phyloP scores from a whole-genome alignment of 1,140 invertebrate species.

The Brachionus rotundiformis region DNA sequence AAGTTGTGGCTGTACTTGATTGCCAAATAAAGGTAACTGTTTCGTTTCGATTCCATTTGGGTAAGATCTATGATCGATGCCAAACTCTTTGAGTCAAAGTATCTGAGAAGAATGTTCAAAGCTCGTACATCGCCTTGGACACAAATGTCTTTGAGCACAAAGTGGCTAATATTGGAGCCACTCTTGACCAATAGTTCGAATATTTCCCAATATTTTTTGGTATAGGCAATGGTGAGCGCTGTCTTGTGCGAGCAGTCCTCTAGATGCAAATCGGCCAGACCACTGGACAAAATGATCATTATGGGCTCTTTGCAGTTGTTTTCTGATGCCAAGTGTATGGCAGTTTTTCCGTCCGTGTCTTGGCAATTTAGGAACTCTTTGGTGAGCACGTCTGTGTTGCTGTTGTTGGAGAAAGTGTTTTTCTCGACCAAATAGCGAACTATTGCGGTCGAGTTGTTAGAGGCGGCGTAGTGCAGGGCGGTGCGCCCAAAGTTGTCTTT shows the following conservation, averaged over 20 bases:
- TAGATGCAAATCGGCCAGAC: slow-evolving; percentile 20
- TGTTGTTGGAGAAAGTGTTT: slow-evolving; percentile 24
- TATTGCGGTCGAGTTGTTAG: slow-evolving; percentile 28
- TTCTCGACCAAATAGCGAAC: slow-evolving; percentile 46
- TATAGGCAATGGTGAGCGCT: neutral
- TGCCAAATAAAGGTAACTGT: slow-evolving; percentile 28
- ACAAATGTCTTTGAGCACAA: slow-evolving; percentile 39
- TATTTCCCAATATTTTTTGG: slow-evolving; percentile 31
- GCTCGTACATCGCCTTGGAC: slow-evolving; percentile 1
- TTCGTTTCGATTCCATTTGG: neutral
- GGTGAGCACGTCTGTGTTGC: neutral
- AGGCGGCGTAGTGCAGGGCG: slow-evolving; percentile 25
- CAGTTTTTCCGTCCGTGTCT: slow-evolving; percentile 14
- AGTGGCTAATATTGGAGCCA: slow-evolving; percentile 20
- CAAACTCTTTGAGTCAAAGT: slow-evolving; percentile 25
- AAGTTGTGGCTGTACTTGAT: slow-evolving; percentile 27
- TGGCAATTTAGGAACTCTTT: slow-evolving; percentile 48
- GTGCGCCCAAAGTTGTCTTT: slow-evolving; percentile 36
- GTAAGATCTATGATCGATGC: slow-evolving; percentile 2
- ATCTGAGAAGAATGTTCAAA: slow-evolving; percentile 17
- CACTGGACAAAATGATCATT: slow-evolving; percentile 23
- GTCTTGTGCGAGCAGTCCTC: neutral
- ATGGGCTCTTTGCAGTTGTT: slow-evolving; percentile 33
- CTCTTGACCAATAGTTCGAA: slow-evolving; percentile 42
- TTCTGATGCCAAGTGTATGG: slow-evolving; percentile 15